Evolutionary conservation across 2,888 invertebrate species (phyloP), one percentile per base, ranked within the genome.

Genomic region (Drosophila prolongata): DNA sequence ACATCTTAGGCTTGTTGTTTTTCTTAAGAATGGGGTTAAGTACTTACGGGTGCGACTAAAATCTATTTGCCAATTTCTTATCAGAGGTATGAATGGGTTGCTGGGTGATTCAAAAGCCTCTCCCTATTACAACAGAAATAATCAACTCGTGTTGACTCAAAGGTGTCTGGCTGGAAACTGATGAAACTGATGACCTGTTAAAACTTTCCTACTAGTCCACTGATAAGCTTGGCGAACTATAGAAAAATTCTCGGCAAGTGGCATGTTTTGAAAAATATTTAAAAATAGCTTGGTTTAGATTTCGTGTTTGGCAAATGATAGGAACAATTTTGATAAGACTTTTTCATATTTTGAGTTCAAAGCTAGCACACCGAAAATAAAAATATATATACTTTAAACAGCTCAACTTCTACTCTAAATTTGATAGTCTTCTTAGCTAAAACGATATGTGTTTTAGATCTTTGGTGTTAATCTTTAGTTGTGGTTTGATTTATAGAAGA

Each of bases 201-300:
- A 58, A 69, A 60, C 55, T 77, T 61, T 64, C 75, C 69, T 61
- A 42, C 55, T 64, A 57, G 56, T 54, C 55, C 4, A 30, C 6
- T 62, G 87, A 83, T 87, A 80, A 87, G 75, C 58, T 13, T 6
- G 38, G 40, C 42, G 66, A 57, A 57, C 54, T 44, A 8, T 65
- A 55, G 13, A 46, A 49, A 46, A 50, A 46, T 16, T 14, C 62
- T 62, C 73, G 19, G 62, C 44, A 37, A 50, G 53, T 58, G 65
- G 35, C 53, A 59, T 71, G 59, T 60, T 68, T 60, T 43, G 16
- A 50, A 44, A 37, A 58, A 16, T 10, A 35, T 68, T 73, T 55
- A 71, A 64, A 76, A 79, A 76, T 72, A 79, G 19, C n/a, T 10
- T 9, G 6, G 14, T 34, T 2, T 57, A 19, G 46, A 52, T 46